Evolutionary conservation across 2,113 vertebrate species (phyloP), one percentile per base, ranked within the genome.

Genomic region (Chaetops frenatus): DNA sequence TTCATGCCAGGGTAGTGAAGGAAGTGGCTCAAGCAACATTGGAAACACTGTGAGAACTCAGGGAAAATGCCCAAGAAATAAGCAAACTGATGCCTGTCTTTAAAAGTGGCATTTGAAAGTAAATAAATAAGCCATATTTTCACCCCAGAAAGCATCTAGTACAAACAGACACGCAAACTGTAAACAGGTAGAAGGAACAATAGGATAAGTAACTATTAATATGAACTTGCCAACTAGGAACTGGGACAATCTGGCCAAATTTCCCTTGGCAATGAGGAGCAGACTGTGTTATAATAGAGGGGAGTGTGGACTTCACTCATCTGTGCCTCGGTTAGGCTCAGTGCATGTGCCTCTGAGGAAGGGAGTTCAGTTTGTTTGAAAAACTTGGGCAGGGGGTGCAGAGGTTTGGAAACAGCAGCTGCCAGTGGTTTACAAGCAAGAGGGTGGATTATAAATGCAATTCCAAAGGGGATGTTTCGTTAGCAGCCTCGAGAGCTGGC

Each of bases 281-380:
- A n/a, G 78, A 62, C 21, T 5, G 3, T 45, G 9, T 18, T 50
- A 50, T 3, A 16, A 56, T 67, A 71, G 57, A 64, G 48, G 19
- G 16, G 7, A 78, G n/a, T 2, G 19, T 36, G 40, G 27, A 12
- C 9, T 2, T 0, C n/a, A 19, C 4, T 53, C n/a, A 31, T 12
- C n/a, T 57, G 15, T 40, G 28, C 44, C 25, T 79, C 35, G 38
- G 14, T 66, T 64, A 51, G 64, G 27, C 31, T 74, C 77, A 61
- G 9, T 20, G 23, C 12, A 3, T 0, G 1, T 1, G 0, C 16
- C 47, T 18, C 14, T 0, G 4, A 86, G 38, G 15, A 12, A 71
- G 9, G 17, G 14, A 33, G 20, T 33, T 61, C 12, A 17, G 28
- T 56, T 86, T 22, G 11, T 23, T 17, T 48, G 36, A 72, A 91